Evolutionary conservation across 2,113 vertebrate genomes (phyloP), one percentile per base, ranked within the genome.

Genomic region (Clarias batrachus): DNA sequence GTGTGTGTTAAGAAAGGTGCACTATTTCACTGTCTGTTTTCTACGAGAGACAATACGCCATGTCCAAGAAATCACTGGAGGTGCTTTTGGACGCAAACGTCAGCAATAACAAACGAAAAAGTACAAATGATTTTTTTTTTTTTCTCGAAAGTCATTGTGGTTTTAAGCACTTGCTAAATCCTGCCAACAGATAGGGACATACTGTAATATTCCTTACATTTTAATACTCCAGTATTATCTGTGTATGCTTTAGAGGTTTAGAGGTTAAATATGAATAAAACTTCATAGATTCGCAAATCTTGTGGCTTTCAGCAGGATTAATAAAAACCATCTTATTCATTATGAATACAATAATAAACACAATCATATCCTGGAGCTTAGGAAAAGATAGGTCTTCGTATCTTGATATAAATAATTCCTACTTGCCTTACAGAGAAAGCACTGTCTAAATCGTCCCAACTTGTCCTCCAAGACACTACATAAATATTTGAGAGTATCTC

Each of bases 1-100:
- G 62, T 84, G 48, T 63, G 73, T 77, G 57, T 85, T 12, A 25
- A 54, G 77, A 87, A 79, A 89, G 86, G 88, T 87, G 89, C 77
- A 73, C 84, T 84, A 70, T 87, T 88, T 76, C 74, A 83, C 66
- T 86, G 81, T 88, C 78, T 86, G 89, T 81, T 83, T 83, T 86
- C 54, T 81, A 81, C 74, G 33, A 63, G 54, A 88, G 84, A 85
- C n/a, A 84, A 86, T 68, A 59, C 13, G 21, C 63, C 52, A 68
- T 33, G 62, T 83, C 85, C 68, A 74, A 81, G 83, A 86, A 80
- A 37, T 87, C 76, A 86, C 62, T 87, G 76, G 66, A 85, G 82
- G 88, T 74, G 68, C 63, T 17, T 60, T 82, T 85, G 68, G 63
- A 87, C 21, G 16, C 27, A 57, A 85, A 65, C 33, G 65, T 77